Base-by-base conservation (phyloP, 2,888 invertebrate species). In the Temnothorax ravouxi region DNA sequence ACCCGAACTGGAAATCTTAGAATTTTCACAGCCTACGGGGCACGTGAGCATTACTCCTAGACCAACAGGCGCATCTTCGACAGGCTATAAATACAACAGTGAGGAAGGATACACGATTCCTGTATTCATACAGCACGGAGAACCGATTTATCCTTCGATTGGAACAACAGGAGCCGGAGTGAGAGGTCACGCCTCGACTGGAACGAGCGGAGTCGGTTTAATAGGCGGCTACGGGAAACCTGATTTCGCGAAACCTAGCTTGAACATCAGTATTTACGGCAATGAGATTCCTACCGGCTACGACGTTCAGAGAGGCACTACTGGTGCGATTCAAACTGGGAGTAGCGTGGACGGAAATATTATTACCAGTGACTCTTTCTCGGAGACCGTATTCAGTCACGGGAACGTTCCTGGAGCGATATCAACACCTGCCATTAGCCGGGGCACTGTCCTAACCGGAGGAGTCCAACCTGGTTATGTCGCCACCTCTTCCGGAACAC, bases 391-490 rank as follows among this genome's bases (percentile, higher is more conserved):
- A 6, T 74, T 88, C 13, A 84, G 86, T n/a, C 89, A 89, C 5
- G 91, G 91, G 29, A 87, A 86, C 6, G 64, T 54, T 50, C 83
- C 91, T 5, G 91, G 92, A 44, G 69, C 86, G 3, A 61, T 90
- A 6, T 25, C 75, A 6, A 74, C 86, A 15, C 89, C 89, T 38
- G 71, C 75, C 1, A 62, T 75, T 9, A 80, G 88, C 9, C 90
- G 90, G 71, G 92, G 91, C 6, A 61, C 69, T 13, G 71, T 92
- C n/a, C 41, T 81, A 71, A 85, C 88, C 13, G 91, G 90, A 29
- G 38, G 62, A 5, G 72, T 50, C 38, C 86, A 87, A 25, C 92
- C 93, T 47, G 93, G 91, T 47, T 92, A 92, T 34, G 72, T 90
- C 0, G 83, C 90, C n/a, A 88, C 90, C 34, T 83, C 87, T 18